Percentiles rank a stretch among this genome's conserved stretches.
phyloP scores from a whole-genome alignment of 1,140 invertebrate species.

The Drosophila busckii region DNA sequence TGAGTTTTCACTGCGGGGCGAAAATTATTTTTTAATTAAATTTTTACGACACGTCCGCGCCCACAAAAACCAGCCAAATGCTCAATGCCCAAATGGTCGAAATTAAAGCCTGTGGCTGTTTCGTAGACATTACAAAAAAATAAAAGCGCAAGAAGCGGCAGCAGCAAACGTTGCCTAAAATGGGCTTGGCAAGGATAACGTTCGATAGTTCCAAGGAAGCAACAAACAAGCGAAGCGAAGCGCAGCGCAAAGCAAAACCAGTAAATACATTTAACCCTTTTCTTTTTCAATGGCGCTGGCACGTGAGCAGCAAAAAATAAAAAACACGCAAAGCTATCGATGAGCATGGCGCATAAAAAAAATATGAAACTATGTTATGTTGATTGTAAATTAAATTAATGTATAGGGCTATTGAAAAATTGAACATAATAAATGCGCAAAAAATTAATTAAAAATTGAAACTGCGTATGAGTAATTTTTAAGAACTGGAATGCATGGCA shows the following conservation, averaged over 20 bases:
- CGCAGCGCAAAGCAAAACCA: slow-evolving; percentile 11
- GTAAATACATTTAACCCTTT: slow-evolving; percentile 72
- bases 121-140: slow-evolving; percentile 15
- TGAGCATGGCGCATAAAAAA: slow-evolving; percentile 8
- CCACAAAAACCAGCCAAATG: slow-evolving; percentile 1
- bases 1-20: slow-evolving; percentile 66
- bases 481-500: too few species aligned
- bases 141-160: too few species aligned
- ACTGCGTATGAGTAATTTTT: too few species aligned
- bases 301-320: slow-evolving; percentile 51
- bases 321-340: slow-evolving; percentile 44
- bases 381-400: too few species aligned
- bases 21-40: slow-evolving; percentile 76
- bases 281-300: slow-evolving; percentile 23
- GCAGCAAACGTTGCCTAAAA: too few species aligned
- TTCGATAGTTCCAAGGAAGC: background rate
- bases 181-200: slow-evolving; percentile 17
- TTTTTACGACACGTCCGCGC: slow-evolving; percentile 63
- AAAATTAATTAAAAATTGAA: too few species aligned
- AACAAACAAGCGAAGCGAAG: slow-evolving; percentile 3
- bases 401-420: too few species aligned
- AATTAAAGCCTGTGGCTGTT: slow-evolving; percentile 36
- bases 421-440: too few species aligned
- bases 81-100: slow-evolving; percentile 23
- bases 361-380: too few species aligned